phyloP scores from a whole-genome alignment of 2,888 invertebrate species.

The Drosophila hamatofila region DNA sequence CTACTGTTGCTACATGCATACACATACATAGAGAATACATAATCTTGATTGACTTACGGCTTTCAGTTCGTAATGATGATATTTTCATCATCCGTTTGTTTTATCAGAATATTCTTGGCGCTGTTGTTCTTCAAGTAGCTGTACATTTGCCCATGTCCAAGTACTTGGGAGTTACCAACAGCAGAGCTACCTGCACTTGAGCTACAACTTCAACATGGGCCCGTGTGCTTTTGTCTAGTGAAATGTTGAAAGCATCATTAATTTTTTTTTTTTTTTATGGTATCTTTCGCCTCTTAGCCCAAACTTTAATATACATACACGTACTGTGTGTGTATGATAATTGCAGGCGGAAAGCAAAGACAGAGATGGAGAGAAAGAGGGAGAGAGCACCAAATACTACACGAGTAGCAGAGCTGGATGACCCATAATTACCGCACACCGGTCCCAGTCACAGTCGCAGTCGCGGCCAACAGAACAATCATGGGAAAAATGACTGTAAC shows the following conservation, averaged over 20 bases:
- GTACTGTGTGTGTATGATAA: conserved; percentile 64
- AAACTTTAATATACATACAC: conserved; percentile 58
- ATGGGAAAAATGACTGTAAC: conserved; percentile 71
- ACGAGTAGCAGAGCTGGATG: conserved; percentile 55
- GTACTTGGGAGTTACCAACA: conserved; percentile 25
- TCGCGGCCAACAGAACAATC: conserved; percentile 71
- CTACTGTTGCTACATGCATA: conserved; percentile 27
- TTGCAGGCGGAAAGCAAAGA: conserved; percentile 63
- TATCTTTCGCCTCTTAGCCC: conserved; percentile 59
- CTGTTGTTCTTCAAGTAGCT: conserved; percentile 55
- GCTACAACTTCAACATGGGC: conserved; percentile 47
- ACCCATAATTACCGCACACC: conserved; percentile 77
- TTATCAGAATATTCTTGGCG: conserved; percentile 60
- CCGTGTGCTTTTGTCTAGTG: conserved; percentile 67
- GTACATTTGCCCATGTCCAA: conserved; percentile 58
- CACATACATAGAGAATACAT: conserved; percentile 6
- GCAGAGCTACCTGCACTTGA: conserved; percentile 61
- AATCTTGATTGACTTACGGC: conserved; percentile 72
- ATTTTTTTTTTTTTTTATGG: conserved; percentile 47
- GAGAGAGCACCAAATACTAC: conserved; percentile 12
- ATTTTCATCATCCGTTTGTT: conserved; percentile 75
- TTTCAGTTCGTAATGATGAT: conserved; percentile 63
- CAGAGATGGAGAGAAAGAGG: conserved; percentile 31
- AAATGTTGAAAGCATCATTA: conserved; percentile 79
- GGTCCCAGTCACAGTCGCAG: conserved; percentile 54